phyloP scores from a whole-genome alignment of 2,797 vertebrate genomes.

The Sebastes vulpes region DNA sequence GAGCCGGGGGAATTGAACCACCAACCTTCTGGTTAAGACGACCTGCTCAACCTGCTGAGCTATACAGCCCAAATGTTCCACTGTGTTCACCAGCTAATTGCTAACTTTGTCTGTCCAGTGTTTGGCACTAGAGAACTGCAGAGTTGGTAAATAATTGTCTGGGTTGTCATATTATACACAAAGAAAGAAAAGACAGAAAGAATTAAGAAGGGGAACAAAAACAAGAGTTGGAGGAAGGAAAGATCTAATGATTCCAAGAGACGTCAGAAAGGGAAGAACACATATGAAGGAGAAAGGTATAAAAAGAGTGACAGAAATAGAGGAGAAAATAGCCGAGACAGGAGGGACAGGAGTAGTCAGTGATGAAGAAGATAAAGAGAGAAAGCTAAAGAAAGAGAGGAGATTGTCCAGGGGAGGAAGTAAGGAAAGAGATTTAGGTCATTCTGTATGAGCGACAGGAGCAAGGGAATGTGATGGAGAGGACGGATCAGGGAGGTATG shows the following conservation, averaged over 20 bases:
- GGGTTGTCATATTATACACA: neutral
- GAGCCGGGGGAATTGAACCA: too few species aligned
- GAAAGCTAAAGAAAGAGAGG: slow-evolving; percentile 35
- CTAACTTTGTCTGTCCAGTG: neutral
- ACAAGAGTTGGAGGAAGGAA: neutral
- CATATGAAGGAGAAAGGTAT: slow-evolving; percentile 29
- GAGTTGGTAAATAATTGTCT: neutral
- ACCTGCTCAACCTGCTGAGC: too few species aligned
- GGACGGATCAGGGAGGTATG: neutral
- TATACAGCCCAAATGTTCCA: too few species aligned
- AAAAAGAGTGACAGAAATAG: slow-evolving; percentile 32
- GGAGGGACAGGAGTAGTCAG: slow-evolving; percentile 4
- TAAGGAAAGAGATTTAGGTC: slow-evolving; percentile 53
- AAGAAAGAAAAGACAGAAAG: neutral
- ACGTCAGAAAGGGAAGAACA: neutral
- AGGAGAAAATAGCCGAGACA: slow-evolving; percentile 19
- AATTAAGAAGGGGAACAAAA: neutral
- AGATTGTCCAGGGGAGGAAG: slow-evolving; percentile 37
- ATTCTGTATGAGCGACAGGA: slow-evolving; percentile 23
- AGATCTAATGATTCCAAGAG: neutral
- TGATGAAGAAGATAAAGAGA: slow-evolving; percentile 26
- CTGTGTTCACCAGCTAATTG: neutral
- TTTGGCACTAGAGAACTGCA: neutral
- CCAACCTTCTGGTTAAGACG: too few species aligned
- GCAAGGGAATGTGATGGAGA: slow-evolving; percentile 6